Base-by-base conservation (phyloP, 2,113 vertebrate species). In the Varanus salvator region DNA sequence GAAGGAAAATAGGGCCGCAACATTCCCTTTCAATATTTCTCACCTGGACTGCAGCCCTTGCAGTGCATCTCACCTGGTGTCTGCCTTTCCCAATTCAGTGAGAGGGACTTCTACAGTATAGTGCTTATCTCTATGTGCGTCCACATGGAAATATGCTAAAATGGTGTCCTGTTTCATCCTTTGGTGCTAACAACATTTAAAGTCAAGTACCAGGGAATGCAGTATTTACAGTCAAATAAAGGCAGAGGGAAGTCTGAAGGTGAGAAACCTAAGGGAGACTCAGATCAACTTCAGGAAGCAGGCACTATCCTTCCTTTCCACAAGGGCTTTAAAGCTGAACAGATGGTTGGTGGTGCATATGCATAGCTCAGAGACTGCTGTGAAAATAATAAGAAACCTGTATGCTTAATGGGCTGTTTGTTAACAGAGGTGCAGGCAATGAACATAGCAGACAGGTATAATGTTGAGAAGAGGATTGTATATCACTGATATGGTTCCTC, bases 391-490 rank as follows among this genome's bases (percentile, higher is more conserved):
- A 21, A 88, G 68, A 82, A 88, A 74, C 68, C 66, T 82, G n/a
- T 82, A 88, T 57, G 68, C 68, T 82, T 88, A 88, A 92, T 89
- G 82, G 75, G 52, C 91, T 94, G 80, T 44, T 87, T 78, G 87
- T 91, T 95, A 92, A 89, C 87, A 94, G 27, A 85, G 15, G 72
- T 92, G 84, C 93, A 94, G 94, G 92, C 87, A 95, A 87, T 89
- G 89, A 91, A 93, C 85, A 90, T 83, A 76, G 76, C 71, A 87
- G 69, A 91, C 91, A 88, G 76, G 68, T 80, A 92, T 94, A 52
- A 27, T 85, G 60, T 89, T 76, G n/a, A 74, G 75, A 87, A 89
- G 60, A 95, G 90, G 74, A 90, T 77, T 69, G 0, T 50, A 48
- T 92, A 93, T 93, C 83, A 86, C 57, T 1, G 25, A 87, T 83